Evolutionary conservation across 2,113 vertebrate species (phyloP).

Genomic region (Tringa solitaria): DNA sequence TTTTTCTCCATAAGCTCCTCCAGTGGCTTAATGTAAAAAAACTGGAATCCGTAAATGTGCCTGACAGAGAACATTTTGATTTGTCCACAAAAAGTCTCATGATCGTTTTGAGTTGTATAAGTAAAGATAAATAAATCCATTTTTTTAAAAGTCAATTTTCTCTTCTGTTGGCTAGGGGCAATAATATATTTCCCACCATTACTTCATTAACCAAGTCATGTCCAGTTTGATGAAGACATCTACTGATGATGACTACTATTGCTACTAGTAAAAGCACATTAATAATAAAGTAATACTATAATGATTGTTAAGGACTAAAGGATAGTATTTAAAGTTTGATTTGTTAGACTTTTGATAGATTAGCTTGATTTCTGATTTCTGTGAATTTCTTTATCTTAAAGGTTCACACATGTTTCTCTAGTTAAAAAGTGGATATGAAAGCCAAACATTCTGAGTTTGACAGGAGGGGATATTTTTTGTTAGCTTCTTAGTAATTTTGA

Average conservation of each 20-base stretch:
- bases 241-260: not conserved
- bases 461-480: not conserved
- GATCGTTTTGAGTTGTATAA: not conserved
- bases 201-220: not conserved
- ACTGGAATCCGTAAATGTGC: fast-evolving
- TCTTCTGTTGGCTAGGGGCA: not conserved
- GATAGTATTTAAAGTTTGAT: not conserved
- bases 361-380: not conserved
- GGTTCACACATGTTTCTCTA: not conserved
- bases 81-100: not conserved
- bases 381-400: not conserved
- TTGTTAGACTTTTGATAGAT: not conserved
- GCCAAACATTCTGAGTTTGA: not conserved
- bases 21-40: not conserved
- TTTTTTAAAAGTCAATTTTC: not conserved
- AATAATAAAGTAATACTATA: not conserved
- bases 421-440: not conserved
- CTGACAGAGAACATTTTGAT: not conserved
- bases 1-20: not conserved
- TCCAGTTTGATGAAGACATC: not conserved
- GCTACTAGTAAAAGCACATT: not conserved
- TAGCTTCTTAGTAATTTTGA: not conserved
- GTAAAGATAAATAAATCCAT: not conserved
- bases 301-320: not conserved
- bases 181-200: not conserved